phyloP scores from a whole-genome alignment of 2,113 vertebrate genomes.

The Pedetes capensis region DNA sequence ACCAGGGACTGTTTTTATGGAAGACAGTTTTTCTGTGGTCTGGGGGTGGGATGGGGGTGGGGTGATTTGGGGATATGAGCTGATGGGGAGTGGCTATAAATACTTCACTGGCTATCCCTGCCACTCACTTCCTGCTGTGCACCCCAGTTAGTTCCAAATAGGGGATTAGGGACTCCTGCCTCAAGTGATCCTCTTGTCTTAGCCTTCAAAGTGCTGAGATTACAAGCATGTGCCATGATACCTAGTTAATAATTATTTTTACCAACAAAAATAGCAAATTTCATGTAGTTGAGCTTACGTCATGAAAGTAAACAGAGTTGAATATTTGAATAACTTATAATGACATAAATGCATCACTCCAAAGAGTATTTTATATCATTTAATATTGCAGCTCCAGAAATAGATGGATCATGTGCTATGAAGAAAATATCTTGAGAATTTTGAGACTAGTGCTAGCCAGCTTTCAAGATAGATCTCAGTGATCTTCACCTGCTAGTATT shows the following conservation, averaged over 20 bases:
- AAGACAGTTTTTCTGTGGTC: no score
- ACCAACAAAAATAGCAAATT: background rate
- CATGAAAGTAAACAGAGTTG: background rate
- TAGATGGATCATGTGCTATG: background rate
- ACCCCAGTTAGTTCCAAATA: no score
- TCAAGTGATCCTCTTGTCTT: no score
- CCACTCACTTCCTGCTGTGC: no score
- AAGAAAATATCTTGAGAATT: background rate
- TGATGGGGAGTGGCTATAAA: no score
- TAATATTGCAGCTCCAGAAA: background rate
- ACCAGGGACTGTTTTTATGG: no score
- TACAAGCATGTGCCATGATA: no score
- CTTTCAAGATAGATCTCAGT: background rate
- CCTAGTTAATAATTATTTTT: slow-evolving; percentile 27
- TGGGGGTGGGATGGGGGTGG: no score
- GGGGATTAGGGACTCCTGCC: no score
- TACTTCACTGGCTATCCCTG: no score
- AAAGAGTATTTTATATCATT: slow-evolving; percentile 17
- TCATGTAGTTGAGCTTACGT: background rate
- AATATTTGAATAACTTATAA: slow-evolving; percentile 18
- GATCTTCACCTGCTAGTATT: background rate
- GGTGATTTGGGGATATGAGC: no score
- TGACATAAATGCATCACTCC: background rate
- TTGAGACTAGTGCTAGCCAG: background rate
- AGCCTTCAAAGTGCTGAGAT: no score